These are phyloP conservation scores for Bagarius yarrelli DNA, from an alignment of 2,113 vertebrate genomes.

Conservation along the genomic window DNA sequence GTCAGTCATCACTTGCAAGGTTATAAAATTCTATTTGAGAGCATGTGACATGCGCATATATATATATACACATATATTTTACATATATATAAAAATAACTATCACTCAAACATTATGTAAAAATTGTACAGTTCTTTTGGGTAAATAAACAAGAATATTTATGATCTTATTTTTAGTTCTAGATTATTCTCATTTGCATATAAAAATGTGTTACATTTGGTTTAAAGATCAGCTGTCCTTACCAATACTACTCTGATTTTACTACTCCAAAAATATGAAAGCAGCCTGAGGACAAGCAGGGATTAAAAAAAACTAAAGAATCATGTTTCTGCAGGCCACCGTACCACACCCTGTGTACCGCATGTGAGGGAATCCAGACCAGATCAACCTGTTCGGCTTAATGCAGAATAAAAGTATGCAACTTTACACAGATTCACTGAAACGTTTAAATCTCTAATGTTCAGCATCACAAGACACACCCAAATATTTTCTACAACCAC, in stretches of 20 bases:
- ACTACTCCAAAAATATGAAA: conserved; percentile 17
- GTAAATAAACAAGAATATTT: background rate
- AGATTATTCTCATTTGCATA: background rate
- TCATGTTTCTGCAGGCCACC: conserved; percentile 66
- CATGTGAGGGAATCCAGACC: conserved; percentile 57
- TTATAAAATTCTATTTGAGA: background rate
- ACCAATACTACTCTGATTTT: background rate
- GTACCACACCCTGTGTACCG: conserved; percentile 39
- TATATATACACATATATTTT: too few relatives aligned
- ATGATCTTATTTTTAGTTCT: background rate
- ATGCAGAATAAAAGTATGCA: conserved; percentile 31
- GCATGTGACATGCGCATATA: too few relatives aligned
- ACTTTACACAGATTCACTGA: conserved; percentile 34
- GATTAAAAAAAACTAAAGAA: conserved; percentile 11
- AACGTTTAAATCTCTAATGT: conserved; percentile 35
- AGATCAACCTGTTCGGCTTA: conserved; percentile 69
- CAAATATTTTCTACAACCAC: conserved; percentile 36
- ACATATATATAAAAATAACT: too few relatives aligned
- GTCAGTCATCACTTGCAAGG: background rate
- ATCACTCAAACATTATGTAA: background rate
- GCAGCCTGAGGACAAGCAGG: conserved; percentile 7
- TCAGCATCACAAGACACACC: conserved; percentile 46
- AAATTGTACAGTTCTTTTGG: background rate
- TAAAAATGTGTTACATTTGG: background rate
- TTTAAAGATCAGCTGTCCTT: background rate